Base-by-base conservation (phyloP, 2,113 vertebrate genomes). In the Silurus asotus region DNA sequence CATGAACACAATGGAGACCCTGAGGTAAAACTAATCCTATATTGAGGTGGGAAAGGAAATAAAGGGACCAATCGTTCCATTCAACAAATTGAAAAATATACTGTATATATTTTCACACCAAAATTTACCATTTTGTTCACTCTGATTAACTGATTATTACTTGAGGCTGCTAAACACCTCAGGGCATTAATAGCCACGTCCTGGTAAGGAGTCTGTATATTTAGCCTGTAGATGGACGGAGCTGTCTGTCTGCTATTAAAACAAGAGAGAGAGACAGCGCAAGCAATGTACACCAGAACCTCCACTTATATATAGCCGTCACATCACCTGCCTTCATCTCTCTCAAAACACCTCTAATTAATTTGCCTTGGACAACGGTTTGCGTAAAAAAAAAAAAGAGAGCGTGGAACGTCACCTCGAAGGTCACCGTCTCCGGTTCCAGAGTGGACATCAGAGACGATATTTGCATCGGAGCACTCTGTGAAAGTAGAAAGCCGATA, bases 121-220 rank as follows among this genome's bases (percentile, higher is more conserved):
- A 78, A 28, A 49, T 49, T 0, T 48, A 20, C 19, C 19, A n/a
- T 9, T 59, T 37, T 15, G 25, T 78, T 8, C 6, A 2, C 13
- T 17, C 58, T 37, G 28, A 61, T 59, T 28, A 14, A 25, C n/a
- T 17, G 13, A 7, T 8, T 78, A 77, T 56, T 23, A 15, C 4
- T 81, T 55, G 1, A 37, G n/a, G 53, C 64, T 37, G 9, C 1
- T 58, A 37, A 67, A 81, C 23, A 56, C 64, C 70, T 83, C 82
- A 56, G 59, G 79, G 82, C 74, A 79, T 56, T 86, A 87, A 90
- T 87, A 87, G 83, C 69, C 82, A 51, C 61, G 59, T 62, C 56
- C 59, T 61, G 25, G n/a, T 23, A 28, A 84, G 23, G 25, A 13
- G 77, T 10, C 77, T 45, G 59, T 84, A 87, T 89, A 87, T 89